These are phyloP conservation scores for Zoanthus gigantus DNA, from an alignment of 92 coral and sea anemone species.

Conservation along the genomic window DNA sequence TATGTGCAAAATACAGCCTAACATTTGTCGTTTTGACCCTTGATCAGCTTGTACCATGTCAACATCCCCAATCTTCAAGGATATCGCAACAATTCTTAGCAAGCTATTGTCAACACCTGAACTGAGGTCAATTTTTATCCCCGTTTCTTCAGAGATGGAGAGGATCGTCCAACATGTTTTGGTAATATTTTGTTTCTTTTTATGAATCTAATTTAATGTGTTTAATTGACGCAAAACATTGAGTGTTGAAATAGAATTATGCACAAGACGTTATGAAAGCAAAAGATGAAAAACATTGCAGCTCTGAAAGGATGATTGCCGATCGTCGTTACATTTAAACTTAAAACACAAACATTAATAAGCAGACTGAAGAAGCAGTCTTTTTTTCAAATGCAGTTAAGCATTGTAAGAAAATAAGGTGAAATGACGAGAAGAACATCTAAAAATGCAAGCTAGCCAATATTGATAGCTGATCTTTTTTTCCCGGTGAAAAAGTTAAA, in stretches of 20 bases:
- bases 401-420: no score
- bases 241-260: no score
- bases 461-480: no score
- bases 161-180: constrained; percentile 15
- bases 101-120: constrained; percentile 22
- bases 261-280: background rate
- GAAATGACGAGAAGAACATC: no score
- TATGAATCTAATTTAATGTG: background rate
- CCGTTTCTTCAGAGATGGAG: constrained; percentile 16
- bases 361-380: no score
- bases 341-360: no score
- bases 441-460: no score
- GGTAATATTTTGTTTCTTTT: constrained; percentile 11
- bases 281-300: background rate
- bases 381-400: no score
- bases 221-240: no score
- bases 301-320: no score
- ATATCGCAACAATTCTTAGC: background rate
- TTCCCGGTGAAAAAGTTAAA: no score
- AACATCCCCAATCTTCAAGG: background rate
- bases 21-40: background rate
- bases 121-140: constrained; percentile 22
- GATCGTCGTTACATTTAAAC: no score
- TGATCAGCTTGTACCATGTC: constrained; percentile 23
- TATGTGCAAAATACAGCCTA: background rate